Evolutionary conservation across 2,113 vertebrate species (phyloP).

Genomic region (Python bivittatus): DNA sequence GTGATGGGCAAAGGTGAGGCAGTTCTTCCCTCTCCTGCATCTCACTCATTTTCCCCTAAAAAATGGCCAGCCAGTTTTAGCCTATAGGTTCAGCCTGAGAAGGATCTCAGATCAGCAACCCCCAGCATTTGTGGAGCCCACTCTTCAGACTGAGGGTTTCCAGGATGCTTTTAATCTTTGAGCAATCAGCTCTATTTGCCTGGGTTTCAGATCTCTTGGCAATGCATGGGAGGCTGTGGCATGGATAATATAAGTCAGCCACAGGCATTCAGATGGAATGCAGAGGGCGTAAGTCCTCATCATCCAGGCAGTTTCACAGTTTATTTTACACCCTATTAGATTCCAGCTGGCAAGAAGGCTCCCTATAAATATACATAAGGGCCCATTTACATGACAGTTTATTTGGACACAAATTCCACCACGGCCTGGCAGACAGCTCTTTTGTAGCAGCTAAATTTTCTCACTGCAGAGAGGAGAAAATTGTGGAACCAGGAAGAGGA

Average conservation of each 20-base stretch:
- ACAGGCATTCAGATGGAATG: not conserved
- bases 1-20: no score
- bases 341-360: slow-evolving; percentile 61
- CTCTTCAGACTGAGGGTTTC: not conserved
- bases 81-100: not conserved
- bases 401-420: slow-evolving; percentile 58
- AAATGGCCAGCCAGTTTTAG: no score
- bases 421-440: slow-evolving; percentile 50
- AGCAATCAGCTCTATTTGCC: not conserved
- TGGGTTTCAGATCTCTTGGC: not conserved
- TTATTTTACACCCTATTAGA: slow-evolving; percentile 57
- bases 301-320: slow-evolving; percentile 56
- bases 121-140: not conserved
- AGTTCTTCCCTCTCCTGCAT: not conserved
- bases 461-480: not conserved
- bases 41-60: not conserved
- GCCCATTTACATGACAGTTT: slow-evolving; percentile 57
- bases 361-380: slow-evolving; percentile 62
- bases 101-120: not conserved
- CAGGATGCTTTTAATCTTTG: not conserved
- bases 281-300: slow-evolving; percentile 12
- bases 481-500: not conserved
- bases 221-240: not conserved
- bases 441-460: not conserved
- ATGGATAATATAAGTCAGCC: not conserved